A percentile compares a stretch with the other conserved stretches of the same genome.
phyloP scores from a whole-genome alignment of 2,888 invertebrate species.

The Cataglyphis altisquamis region DNA sequence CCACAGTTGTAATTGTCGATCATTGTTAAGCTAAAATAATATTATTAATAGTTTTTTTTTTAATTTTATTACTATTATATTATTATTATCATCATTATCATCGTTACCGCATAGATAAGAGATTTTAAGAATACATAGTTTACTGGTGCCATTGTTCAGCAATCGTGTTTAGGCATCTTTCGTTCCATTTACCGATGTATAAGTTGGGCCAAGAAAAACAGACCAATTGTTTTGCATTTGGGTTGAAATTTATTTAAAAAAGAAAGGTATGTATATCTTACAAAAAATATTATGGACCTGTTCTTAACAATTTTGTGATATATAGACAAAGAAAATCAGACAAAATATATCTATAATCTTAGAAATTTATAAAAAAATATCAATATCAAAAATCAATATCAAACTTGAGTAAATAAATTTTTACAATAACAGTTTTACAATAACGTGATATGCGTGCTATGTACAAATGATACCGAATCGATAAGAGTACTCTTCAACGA shows the following conservation, averaged over 20 bases:
- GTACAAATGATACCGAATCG: conserved; percentile 44
- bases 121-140: conserved; percentile 53
- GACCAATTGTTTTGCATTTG: background rate
- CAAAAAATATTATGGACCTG: background rate
- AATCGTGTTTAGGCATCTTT: conserved; percentile 50
- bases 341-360: background rate
- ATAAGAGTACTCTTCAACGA: conserved; percentile 21
- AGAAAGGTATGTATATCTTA: conserved; percentile 17
- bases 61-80: conserved; percentile 73
- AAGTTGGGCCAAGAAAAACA: conserved; percentile 16
- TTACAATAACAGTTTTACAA: conserved; percentile 10
- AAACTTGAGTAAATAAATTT: conserved; percentile 13
- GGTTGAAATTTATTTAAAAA: conserved; percentile 20
- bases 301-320: conserved; percentile 29
- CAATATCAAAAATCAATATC: background rate
- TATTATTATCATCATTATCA: conserved; percentile 66
- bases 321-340: conserved; percentile 14
- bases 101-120: conserved; percentile 68
- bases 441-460: conserved; percentile 29
- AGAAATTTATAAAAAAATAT: conserved; percentile 33
- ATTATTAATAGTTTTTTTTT: conserved; percentile 68
- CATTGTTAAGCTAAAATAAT: conserved; percentile 73
- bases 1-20: conserved; percentile 65
- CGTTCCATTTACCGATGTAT: conserved; percentile 35
- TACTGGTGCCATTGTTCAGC: conserved; percentile 66